These are phyloP conservation scores for Rhimphoctona megacephalus DNA, from an alignment of 2,888 invertebrate species.

Conservation along the genomic window DNA sequence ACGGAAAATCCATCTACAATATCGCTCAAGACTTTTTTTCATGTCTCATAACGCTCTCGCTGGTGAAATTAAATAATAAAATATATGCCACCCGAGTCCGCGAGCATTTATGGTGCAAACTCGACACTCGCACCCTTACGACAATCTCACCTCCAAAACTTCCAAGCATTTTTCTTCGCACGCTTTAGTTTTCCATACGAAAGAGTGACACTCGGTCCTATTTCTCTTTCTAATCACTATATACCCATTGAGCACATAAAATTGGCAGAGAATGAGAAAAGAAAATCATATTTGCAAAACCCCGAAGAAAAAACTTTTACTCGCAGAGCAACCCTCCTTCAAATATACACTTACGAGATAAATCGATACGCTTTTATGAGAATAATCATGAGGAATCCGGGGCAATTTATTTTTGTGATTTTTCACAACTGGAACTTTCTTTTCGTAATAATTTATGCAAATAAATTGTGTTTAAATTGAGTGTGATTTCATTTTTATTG, in stretches of 20 bases:
- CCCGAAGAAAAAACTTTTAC: neutral
- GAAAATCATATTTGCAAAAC: neutral
- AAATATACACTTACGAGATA: neutral
- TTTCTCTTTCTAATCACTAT: neutral
- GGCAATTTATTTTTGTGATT: too few relatives aligned
- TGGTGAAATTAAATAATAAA: constrained; percentile 84
- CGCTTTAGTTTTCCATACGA: neutral
- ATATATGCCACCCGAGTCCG: constrained; percentile 76
- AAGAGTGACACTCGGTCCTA: neutral
- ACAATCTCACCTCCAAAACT: constrained; percentile 1
- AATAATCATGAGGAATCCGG: too few relatives aligned
- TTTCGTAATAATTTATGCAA: too few relatives aligned
- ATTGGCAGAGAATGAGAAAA: constrained; percentile 37
- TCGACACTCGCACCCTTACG: constrained; percentile 28
- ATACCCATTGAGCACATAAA: constrained; percentile 32
- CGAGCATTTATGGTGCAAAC: constrained; percentile 54
- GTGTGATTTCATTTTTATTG: too few relatives aligned
- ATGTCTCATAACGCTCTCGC: constrained; percentile 81
- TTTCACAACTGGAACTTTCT: too few relatives aligned
- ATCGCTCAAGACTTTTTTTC: constrained; percentile 82
- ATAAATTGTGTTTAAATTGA: too few relatives aligned
- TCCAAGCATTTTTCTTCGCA: neutral
- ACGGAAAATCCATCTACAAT: constrained; percentile 83
- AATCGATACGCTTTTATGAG: too few relatives aligned
- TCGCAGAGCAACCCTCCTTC: neutral